These are phyloP conservation scores for Tamias sibiricus DNA, from an alignment of 2,113 vertebrate genomes.

Conservation along the genomic window DNA sequence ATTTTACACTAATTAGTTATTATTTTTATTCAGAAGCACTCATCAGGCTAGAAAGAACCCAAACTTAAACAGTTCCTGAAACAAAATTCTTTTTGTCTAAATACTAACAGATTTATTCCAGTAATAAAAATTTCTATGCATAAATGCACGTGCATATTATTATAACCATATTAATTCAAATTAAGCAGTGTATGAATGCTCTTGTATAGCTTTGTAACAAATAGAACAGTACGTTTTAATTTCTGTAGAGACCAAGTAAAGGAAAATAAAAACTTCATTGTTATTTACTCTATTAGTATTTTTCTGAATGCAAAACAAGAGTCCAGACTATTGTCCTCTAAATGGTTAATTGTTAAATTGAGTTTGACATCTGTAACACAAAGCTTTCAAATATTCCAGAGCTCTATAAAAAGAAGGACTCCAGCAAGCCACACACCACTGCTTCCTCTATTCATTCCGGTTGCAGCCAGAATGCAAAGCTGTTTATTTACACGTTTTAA, in stretches of 20 bases:
- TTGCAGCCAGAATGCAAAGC: not conserved
- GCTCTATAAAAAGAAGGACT: not conserved
- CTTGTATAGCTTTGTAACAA: not conserved
- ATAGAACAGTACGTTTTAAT: slow-evolving; percentile 28
- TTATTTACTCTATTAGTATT: not conserved
- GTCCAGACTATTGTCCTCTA: not conserved
- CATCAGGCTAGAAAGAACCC: slow-evolving; percentile 2
- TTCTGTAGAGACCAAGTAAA: slow-evolving; percentile 20
- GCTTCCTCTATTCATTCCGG: not conserved
- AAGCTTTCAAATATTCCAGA: not conserved
- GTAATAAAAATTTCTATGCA: slow-evolving; percentile 17
- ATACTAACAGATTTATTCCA: slow-evolving; percentile 51
- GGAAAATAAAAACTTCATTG: not conserved
- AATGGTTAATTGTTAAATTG: slow-evolving; percentile 29
- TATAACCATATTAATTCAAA: slow-evolving; percentile 8
- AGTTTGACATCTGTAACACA: not conserved
- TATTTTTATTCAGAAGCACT: slow-evolving; percentile 56
- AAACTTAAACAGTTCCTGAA: slow-evolving; percentile 19
- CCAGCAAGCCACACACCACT: not conserved
- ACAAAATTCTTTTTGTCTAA: slow-evolving; percentile 38
- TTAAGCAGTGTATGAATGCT: not conserved
- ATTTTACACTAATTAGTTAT: slow-evolving; percentile 59
- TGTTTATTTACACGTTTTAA: not conserved
- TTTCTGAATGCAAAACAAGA: slow-evolving; percentile 40
- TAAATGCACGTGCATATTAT: not conserved